Base-by-base conservation (phyloP, 1,140 invertebrate species). In the Cyphomyrmex costatus region DNA sequence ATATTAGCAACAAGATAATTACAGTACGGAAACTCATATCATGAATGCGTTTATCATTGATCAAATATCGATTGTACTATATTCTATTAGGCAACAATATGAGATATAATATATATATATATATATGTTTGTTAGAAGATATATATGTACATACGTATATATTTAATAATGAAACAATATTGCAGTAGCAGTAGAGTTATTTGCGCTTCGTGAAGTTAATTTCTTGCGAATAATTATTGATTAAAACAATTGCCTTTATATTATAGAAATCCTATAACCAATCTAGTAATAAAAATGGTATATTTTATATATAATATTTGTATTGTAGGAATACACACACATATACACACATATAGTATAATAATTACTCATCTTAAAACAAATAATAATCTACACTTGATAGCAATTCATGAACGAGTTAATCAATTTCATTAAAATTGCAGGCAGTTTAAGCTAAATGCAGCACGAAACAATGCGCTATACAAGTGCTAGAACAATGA, bases 51-150 rank as follows among this genome's bases (percentile, higher is more conserved):
- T 30, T 83, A 73, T 60, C 12, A 7, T 74, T 21, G 4, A 60
- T 73, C 68, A 61, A 73, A 60, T 74, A 83, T 83, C 30, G 68
- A 83, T 51, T 73, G 33, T 58, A 42, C 21, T 42, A 24, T 71
- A 58, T 58, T 71, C 7, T 24, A 58, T 73, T 82, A 73, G 19
- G 56, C 16, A 82, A 60, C 21, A 30, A 7, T 14, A n/a, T 10
- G 8, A 14, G 6, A 21, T 16, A 30, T n/a, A 2, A 14, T 0
- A 30, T 36, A 21, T 12, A 8, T 36, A 21, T 12, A 8, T 16
- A 0, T 68, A 14, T 68, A 21, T 68, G 14, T 42, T 42, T 42
- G 36, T 42, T 42, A 24, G 49, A 46, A 68, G 36, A 68, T 49
- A 49, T 16, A 16, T 16, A 53, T 51, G 16, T 51, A 46, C 5